A percentile compares a stretch with the other conserved stretches of the same genome.
Conservation (phyloP, 1,140 invertebrate genomes). For the Nymphalis io region DNA sequence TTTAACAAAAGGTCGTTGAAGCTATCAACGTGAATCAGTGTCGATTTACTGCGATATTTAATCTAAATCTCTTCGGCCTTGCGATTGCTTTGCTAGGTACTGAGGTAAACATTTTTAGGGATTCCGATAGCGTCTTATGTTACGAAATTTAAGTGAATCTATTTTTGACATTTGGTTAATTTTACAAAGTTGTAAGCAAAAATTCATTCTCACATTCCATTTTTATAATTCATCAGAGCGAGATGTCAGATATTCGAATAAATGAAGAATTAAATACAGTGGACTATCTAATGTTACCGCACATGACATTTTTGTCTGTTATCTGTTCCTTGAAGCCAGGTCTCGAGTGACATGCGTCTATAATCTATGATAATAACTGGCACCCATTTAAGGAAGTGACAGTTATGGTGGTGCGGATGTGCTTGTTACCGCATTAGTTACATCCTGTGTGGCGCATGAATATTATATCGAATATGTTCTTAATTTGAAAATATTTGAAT, state of each 20-base stretch:
- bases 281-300: neutral
- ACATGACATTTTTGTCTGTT: neutral
- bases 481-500: slow-evolving; percentile 57
- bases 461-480: slow-evolving; percentile 43
- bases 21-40: too few relatives aligned
- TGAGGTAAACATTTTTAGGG: neutral
- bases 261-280: too few relatives aligned
- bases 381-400: slow-evolving; percentile 45
- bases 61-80: too few relatives aligned
- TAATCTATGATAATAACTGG: slow-evolving; percentile 42
- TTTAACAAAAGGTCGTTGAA: neutral
- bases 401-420: slow-evolving; percentile 59
- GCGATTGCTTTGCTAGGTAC: neutral
- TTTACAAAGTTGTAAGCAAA: too few relatives aligned
- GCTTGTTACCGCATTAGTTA: slow-evolving; percentile 61
- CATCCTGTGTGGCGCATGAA: slow-evolving; percentile 48
- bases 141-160: too few relatives aligned
- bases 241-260: too few relatives aligned
- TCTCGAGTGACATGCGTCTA: slow-evolving; percentile 22
- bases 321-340: neutral
- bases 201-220: too few relatives aligned
- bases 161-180: too few relatives aligned
- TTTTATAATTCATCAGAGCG: too few relatives aligned
- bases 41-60: too few relatives aligned
- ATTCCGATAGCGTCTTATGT: too few relatives aligned